Evolutionary conservation across 2,797 vertebrate genomes (phyloP).

Genomic region (Lithobates sylvaticus): DNA sequence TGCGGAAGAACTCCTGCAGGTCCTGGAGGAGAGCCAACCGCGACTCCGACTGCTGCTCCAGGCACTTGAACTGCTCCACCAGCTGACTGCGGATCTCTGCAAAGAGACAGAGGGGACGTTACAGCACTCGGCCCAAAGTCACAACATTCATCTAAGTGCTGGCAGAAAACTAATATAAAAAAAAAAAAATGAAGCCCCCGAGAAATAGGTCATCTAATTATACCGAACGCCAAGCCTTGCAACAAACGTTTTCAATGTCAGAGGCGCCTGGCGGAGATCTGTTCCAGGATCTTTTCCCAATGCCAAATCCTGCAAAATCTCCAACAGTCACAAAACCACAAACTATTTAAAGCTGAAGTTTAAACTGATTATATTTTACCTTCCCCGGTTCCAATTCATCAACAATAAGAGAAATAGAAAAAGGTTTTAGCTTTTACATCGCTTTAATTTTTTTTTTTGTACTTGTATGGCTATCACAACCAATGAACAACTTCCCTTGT

Average conservation of each 20-base stretch:
- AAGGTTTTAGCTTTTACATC: no score
- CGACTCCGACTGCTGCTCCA: constrained; percentile 97
- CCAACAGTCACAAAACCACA: no score
- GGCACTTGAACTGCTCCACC: constrained; percentile 96
- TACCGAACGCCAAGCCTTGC: background rate
- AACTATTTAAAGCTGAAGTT: no score
- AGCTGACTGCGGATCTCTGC: constrained; percentile 96
- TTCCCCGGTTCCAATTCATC: no score
- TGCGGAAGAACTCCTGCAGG: constrained; percentile 97
- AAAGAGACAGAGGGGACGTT: constrained; percentile 19
- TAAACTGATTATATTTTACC: no score
- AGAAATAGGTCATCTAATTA: constrained; percentile 37
- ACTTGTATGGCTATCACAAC: no score
- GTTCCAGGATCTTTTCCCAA: background rate
- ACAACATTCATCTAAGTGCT: constrained; percentile 8
- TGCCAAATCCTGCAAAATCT: background rate
- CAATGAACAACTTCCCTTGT: no score
- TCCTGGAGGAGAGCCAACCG: constrained; percentile 96
- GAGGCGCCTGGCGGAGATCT: background rate
- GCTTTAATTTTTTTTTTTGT: no score
- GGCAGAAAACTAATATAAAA: background rate
- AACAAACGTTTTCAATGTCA: constrained; percentile 19
- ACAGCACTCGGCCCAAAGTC: background rate
- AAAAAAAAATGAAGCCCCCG: constrained; percentile 7
- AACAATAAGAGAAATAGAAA: no score